phyloP scores from a whole-genome alignment of 1,140 invertebrate species.

The Pararge aegeria region DNA sequence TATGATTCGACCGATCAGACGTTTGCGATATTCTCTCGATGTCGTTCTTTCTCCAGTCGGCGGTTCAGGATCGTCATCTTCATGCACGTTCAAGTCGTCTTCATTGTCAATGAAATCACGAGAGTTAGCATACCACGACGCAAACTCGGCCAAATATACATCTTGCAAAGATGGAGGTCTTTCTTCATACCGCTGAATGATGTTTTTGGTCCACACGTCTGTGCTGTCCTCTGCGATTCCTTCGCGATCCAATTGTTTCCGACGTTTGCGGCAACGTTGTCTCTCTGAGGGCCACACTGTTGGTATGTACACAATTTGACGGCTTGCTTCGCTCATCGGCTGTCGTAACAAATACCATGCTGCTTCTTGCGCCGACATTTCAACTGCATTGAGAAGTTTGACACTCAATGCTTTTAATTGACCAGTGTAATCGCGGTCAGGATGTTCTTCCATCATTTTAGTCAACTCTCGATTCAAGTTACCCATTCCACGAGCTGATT shows the following conservation, averaged over 20 bases:
- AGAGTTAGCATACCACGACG: slow-evolving; percentile 43
- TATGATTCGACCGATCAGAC: slow-evolving; percentile 37
- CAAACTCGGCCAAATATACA: slow-evolving; percentile 56
- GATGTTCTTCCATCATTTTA: slow-evolving; percentile 53
- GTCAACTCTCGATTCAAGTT: slow-evolving; percentile 52
- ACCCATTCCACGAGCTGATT: slow-evolving; percentile 59
- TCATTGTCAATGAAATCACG: slow-evolving; percentile 31
- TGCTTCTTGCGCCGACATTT: slow-evolving; percentile 68
- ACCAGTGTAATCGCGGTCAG: slow-evolving; percentile 40
- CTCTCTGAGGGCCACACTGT: slow-evolving; percentile 59
- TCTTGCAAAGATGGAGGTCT: slow-evolving; percentile 45
- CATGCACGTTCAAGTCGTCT: slow-evolving; percentile 44
- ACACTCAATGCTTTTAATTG: slow-evolving; percentile 50
- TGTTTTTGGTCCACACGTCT: slow-evolving; percentile 49
- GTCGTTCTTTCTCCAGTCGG: slow-evolving; percentile 32
- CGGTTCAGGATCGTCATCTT: slow-evolving; percentile 39
- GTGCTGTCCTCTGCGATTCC: slow-evolving; percentile 43
- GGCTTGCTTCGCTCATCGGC: slow-evolving; percentile 40
- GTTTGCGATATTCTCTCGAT: slow-evolving; percentile 42
- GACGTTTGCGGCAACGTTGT: slow-evolving; percentile 47
- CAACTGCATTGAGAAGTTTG: slow-evolving; percentile 59
- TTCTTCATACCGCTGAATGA: slow-evolving; percentile 51
- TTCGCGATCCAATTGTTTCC: slow-evolving; percentile 44
- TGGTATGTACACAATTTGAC: slow-evolving; percentile 53
- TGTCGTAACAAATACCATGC: slow-evolving; percentile 62